These are phyloP conservation scores for Melanotaenia nigrans DNA, from an alignment of 2,797 vertebrate genomes.

Conservation along the genomic window DNA sequence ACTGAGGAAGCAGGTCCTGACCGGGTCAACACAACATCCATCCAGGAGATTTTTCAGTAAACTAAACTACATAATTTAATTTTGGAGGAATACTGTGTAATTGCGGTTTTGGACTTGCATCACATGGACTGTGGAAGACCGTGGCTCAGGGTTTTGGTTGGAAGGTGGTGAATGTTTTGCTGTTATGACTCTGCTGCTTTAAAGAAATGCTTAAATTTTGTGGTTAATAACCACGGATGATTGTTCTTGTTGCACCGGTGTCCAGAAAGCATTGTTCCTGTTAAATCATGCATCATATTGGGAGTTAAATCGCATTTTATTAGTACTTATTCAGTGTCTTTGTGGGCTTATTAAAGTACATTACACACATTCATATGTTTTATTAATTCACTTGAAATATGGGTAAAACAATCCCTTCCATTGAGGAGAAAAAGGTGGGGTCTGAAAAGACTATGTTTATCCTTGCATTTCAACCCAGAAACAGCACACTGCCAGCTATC, in stretches of 20 bases:
- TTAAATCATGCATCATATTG: conserved; percentile 58
- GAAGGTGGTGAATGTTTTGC: conserved; percentile 54
- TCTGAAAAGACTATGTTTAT: conserved; percentile 57
- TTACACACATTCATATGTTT: conserved; percentile 30
- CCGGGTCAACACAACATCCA: conserved; percentile 44
- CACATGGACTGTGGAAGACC: conserved; percentile 46
- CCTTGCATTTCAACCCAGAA: conserved; percentile 20
- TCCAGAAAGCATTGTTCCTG: conserved; percentile 34
- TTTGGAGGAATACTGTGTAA: conserved; percentile 66
- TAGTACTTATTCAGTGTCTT: conserved; percentile 37
- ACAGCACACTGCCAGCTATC: conserved; percentile 41
- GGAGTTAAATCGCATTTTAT: conserved; percentile 54
- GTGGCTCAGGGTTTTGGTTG: conserved; percentile 33
- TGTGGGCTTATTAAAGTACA: conserved; percentile 42
- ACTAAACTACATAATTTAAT: conserved; percentile 66
- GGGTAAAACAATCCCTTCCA: conserved; percentile 24
- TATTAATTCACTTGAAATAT: conserved; percentile 34
- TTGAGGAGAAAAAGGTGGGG: conserved; percentile 42
- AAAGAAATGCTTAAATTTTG: conserved; percentile 16
- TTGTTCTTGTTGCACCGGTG: conserved; percentile 10
- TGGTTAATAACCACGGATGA: neutral
- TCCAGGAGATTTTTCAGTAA: conserved; percentile 43
- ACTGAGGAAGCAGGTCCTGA: conserved; percentile 26
- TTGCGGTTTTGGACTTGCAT: conserved; percentile 63
- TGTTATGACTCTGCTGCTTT: conserved; percentile 41